These are phyloP conservation scores for Caenorhabditis zanzibari DNA, from an alignment of 2,888 invertebrate genomes.

Conservation along the genomic window DNA sequence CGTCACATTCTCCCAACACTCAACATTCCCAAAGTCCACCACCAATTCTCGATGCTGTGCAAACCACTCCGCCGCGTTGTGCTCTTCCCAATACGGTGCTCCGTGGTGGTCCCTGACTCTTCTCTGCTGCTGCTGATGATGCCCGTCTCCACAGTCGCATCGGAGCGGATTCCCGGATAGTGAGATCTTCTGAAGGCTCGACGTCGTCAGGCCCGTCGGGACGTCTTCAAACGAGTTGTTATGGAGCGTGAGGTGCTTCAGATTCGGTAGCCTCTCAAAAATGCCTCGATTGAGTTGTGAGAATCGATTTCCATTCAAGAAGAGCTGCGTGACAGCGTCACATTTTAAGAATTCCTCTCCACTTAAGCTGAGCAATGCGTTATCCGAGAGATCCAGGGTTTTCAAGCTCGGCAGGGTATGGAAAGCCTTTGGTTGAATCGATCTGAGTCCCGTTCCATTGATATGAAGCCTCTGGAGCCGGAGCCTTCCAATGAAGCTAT, in stretches of 20 bases:
- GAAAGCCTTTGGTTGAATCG: constrained; percentile 80
- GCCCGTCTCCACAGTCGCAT: constrained; percentile 83
- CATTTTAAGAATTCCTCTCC: constrained; percentile 76
- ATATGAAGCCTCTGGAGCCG: constrained; percentile 78
- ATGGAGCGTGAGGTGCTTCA: constrained; percentile 76
- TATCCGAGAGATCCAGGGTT: constrained; percentile 79
- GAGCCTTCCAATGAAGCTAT: constrained; percentile 89
- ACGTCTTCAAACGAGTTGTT: constrained; percentile 75
- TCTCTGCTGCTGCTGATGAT: too few relatives aligned
- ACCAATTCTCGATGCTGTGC: constrained; percentile 66
- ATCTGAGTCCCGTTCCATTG: constrained; percentile 75
- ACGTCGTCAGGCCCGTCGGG: constrained; percentile 36
- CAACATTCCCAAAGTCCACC: constrained; percentile 73
- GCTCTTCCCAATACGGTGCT: constrained; percentile 23
- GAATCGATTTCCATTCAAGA: constrained; percentile 76
- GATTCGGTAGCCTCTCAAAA: constrained; percentile 73
- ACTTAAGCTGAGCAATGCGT: constrained; percentile 72
- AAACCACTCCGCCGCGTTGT: constrained; percentile 71
- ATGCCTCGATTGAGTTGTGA: constrained; percentile 62
- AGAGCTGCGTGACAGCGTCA: constrained; percentile 71
- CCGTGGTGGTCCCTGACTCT: not conserved
- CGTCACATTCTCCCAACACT: constrained; percentile 82
- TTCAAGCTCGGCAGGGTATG: constrained; percentile 77
- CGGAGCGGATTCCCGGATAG: constrained; percentile 81
- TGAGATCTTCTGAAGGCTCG: constrained; percentile 67